Evolutionary conservation across 2,797 vertebrate species (phyloP).

Genomic region (Enteromius trimaculatus): DNA sequence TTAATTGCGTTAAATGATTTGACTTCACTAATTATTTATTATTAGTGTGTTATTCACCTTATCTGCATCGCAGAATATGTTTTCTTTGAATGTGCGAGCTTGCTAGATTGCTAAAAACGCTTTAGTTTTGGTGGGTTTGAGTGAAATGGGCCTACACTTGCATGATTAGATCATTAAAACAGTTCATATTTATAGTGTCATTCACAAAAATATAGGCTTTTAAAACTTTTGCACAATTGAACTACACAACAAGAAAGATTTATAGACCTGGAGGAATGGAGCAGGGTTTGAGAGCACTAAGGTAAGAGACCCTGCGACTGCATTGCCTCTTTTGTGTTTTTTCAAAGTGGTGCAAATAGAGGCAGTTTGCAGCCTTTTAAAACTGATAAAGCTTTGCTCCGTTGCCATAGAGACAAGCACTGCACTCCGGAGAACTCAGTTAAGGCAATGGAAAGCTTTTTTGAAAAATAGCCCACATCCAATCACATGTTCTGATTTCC

Average conservation of each 20-base stretch:
- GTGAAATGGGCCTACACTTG: neutral
- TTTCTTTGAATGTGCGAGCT: neutral
- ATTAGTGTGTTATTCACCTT: too few relatives aligned
- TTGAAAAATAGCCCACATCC: constrained; percentile 6
- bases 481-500: neutral
- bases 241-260: neutral
- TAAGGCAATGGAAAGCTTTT: constrained; percentile 26
- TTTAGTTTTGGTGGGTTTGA: neutral
- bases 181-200: too few relatives aligned
- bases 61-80: too few relatives aligned
- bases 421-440: neutral
- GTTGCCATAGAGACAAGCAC: constrained; percentile 21
- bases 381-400: constrained; percentile 22
- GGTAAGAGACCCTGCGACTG: neutral
- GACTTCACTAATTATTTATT: too few relatives aligned
- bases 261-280: neutral
- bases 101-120: neutral
- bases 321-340: neutral
- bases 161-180: neutral
- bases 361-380: neutral
- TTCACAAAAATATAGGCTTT: neutral
- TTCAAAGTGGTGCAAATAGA: neutral
- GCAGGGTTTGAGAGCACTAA: neutral
- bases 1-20: too few relatives aligned
- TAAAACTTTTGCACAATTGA: neutral